Base-by-base conservation (phyloP, 2,888 invertebrate species). In the Campoletis raptor region DNA sequence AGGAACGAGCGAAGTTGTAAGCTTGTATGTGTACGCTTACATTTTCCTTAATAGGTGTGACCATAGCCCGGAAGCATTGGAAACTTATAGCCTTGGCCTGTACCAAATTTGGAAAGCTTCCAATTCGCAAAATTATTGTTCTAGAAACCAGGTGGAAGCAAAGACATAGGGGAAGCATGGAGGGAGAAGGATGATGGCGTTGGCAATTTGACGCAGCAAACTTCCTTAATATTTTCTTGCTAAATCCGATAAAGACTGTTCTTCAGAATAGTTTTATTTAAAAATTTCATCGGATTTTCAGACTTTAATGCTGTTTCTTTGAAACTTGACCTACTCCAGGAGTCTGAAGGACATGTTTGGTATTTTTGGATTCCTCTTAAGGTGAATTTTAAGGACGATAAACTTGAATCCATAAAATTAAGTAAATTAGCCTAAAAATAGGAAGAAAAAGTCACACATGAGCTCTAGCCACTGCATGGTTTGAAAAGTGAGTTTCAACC, bases 71-170 rank as follows among this genome's bases (percentile, higher is more conserved):
- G 52, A 72, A 70, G 81, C 81, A 76, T 85, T 70, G 54, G 74
- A 45, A 87, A 87, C 82, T 87, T 85, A 87, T 76, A 76, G 84
- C 72, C 70, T 80, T 79, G 57, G 82, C 76, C 66, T 82, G 87
- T 81, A 81, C 83, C 82, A 85, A 89, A 89, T 89, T 88, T 90
- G 90, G 90, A 89, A 81, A 67, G 78, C 67, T 81, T 89, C 90
- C 90, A 90, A 89, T 87, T 87, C 85, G 85, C 74, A 80, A 89
- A 88, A 88, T 89, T 86, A 88, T 85, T 72, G 69, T 48, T 76
- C 78, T 70, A 64, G 74, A 70, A 81, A 66, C 70, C 87, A 84
- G 40, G 61, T 48, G 73, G 37, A 57, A 30, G 36, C 48, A 69
- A 70, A 45, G 42, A 40, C 70, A 61, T 18, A 45, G 45, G 40